Conservation (phyloP, 2,888 invertebrate species). For the Stenoptilia bipunctidactyla region DNA sequence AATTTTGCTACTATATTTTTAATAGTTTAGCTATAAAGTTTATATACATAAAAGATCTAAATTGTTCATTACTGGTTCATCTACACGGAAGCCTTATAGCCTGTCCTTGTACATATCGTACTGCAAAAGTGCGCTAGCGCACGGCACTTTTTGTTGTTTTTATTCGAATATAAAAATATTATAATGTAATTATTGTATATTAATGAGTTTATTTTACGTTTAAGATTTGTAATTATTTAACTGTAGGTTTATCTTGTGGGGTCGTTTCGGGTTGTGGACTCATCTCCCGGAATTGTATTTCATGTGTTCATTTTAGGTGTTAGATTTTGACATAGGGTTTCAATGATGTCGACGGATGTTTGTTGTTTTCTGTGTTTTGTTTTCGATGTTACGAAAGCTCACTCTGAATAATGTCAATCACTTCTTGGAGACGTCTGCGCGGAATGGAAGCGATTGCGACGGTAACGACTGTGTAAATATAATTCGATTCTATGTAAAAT, state of each 20-base stretch:
- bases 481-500: constrained; percentile 17
- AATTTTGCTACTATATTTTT: no score
- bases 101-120: background rate
- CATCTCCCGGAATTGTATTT: constrained; percentile 52
- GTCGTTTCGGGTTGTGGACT: constrained; percentile 24
- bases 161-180: constrained; percentile 23
- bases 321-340: constrained; percentile 38
- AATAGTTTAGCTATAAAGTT: no score
- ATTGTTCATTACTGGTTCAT: no score
- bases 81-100: no score
- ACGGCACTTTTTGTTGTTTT: constrained; percentile 11
- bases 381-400: constrained; percentile 54
- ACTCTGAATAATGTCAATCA: constrained; percentile 68
- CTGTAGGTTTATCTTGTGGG: constrained; percentile 35
- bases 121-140: background rate
- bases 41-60: no score
- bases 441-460: constrained; percentile 18
- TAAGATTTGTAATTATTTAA: constrained; percentile 67
- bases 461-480: constrained; percentile 23
- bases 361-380: constrained; percentile 64
- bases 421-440: constrained; percentile 48
- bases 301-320: constrained; percentile 68
- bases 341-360: constrained; percentile 30
- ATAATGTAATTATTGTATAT: constrained; percentile 69
- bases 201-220: constrained; percentile 66